Base-by-base conservation (phyloP, 2,888 invertebrate species). In the Gordius sp. region DNA sequence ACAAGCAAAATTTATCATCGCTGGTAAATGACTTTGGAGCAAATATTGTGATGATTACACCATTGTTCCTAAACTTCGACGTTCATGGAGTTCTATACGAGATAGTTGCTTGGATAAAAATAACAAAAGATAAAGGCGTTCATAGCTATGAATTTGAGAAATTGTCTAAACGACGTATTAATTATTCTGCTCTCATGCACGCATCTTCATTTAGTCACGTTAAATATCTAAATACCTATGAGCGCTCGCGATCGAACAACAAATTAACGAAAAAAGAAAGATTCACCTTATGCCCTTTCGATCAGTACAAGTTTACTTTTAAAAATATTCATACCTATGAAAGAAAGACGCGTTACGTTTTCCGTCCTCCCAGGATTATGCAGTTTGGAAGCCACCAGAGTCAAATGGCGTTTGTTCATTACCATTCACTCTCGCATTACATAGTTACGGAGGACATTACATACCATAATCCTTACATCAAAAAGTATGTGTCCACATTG, bases 371-470 rank as follows among this genome's bases (percentile, higher is more conserved):
- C 4, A 8, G 47, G 16, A 13, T 18, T 47, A 18, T 23, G 4
- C 8, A 47, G n/a, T 4, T 20, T 4, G 20, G 20, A 4, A 23
- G 47, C 4, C 20, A 18, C 20, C 47, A 47, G 20, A 47, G n/a
- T 8, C n/a, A 47, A 8, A 47, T 4, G 16, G 8, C 47, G 4
- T 47, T 47, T 20, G 4, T 47, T n/a, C 20, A 47, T 20, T 47
- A 47, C 20, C 47, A 47, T 47, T 13, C 47, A 8, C 20, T 47
- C 4, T 47, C 47, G 20, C 47, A 47, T 47, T 47, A 47, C 20
- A 47, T 47, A 8, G 20, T 47, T 4, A 47, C 8, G 4, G 47
- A 47, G 23, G 47, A 47, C 20, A 47, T 47, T 18, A 18, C 20
- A 4, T 47, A n/a, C 47, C 8, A 47, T 13, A 23, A 47, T 20